Evolutionary conservation across 2,113 vertebrate species (phyloP).

Genomic region (Scomber colias): DNA sequence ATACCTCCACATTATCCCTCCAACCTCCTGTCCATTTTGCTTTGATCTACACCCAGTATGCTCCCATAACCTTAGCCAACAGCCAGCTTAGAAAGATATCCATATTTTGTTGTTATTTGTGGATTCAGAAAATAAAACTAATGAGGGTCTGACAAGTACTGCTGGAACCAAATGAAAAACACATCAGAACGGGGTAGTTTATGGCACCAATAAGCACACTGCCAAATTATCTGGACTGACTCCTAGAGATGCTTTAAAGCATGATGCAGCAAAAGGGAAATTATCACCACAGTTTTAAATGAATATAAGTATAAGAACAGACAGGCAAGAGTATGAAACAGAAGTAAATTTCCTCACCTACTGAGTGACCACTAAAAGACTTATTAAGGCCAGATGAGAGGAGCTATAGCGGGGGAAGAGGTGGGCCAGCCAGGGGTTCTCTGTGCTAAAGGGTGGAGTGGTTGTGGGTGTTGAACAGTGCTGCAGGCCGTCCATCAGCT

Average conservation of each 20-base stretch:
- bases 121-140: conserved; percentile 20
- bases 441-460: conserved; percentile 42
- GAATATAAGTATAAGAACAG: conserved; percentile 15
- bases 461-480: conserved; percentile 51
- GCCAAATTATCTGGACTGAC: conserved; percentile 34
- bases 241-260: conserved; percentile 35
- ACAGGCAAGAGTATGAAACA: conserved; percentile 35
- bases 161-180: conserved; percentile 37
- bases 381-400: conserved; percentile 40
- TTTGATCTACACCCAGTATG: conserved; percentile 45
- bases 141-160: conserved; percentile 32
- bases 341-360: conserved; percentile 18
- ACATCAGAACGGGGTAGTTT: neutral
- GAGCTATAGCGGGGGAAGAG: conserved; percentile 7
- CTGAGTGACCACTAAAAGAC: conserved; percentile 52
- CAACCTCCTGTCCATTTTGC: conserved; percentile 34
- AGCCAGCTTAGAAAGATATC: conserved; percentile 9
- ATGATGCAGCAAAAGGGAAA: conserved; percentile 52
- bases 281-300: conserved; percentile 29
- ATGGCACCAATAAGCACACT: conserved; percentile 32
- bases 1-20: conserved; percentile 13
- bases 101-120: conserved; percentile 35
- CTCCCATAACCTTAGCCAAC: conserved; percentile 28
- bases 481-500: conserved; percentile 75
- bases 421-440: conserved; percentile 9